These are phyloP conservation scores for Ericerus pela DNA, from an alignment of 1,140 invertebrate species.

Conservation along the genomic window DNA sequence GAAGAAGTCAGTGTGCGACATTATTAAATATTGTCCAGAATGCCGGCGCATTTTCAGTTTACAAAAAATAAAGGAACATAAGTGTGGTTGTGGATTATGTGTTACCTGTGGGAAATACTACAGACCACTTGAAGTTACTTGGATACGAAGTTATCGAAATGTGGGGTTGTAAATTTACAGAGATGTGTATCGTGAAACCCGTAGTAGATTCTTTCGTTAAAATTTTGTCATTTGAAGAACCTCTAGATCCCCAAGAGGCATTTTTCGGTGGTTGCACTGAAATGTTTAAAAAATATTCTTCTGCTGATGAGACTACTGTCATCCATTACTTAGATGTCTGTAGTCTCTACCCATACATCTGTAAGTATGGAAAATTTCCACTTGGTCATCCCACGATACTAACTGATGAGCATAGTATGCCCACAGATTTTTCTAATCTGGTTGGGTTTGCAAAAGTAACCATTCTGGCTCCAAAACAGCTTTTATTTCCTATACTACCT, in stretches of 20 bases:
- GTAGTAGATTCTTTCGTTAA: neutral
- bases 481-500: conserved; percentile 28
- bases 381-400: conserved; percentile 28
- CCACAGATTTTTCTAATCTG: neutral
- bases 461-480: conserved; percentile 25
- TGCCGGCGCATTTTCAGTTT: no score
- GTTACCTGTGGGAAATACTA: no score
- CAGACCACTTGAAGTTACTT: neutral
- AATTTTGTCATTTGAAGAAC: neutral
- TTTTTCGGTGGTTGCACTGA: conserved; percentile 14
- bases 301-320: conserved; percentile 19
- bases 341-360: conserved; percentile 30
- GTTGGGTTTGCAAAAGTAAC: conserved; percentile 25
- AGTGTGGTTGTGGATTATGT: no score
- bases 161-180: neutral
- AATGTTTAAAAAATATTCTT: conserved; percentile 14
- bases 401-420: conserved; percentile 23
- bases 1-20: no score
- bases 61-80: no score
- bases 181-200: neutral
- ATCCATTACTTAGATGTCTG: no score
- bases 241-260: neutral
- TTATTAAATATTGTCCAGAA: no score
- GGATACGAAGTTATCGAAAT: neutral
- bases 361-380: conserved; percentile 24